phyloP scores from a whole-genome alignment of 1,140 invertebrate genomes.

The Glomeris maerens region DNA sequence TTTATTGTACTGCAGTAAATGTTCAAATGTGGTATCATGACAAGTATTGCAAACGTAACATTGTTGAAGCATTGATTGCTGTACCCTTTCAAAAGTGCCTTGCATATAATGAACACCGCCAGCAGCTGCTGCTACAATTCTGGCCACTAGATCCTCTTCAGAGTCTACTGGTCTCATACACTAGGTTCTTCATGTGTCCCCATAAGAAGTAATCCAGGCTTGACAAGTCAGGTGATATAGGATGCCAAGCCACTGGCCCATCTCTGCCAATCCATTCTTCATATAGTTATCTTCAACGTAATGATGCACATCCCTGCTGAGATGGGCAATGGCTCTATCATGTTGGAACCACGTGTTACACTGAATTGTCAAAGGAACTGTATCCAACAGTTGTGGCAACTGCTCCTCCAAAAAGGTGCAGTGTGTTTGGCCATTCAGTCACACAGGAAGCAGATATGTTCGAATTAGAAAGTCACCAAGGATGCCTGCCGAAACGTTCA shows the following conservation, averaged over 20 bases:
- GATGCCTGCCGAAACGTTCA: conserved; percentile 28
- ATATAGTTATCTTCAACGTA: neutral
- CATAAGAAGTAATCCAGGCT: conserved; percentile 30
- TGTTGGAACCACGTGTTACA: conserved; percentile 25
- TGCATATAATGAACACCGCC: no score
- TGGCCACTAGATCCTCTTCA: no score
- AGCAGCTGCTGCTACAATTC: no score
- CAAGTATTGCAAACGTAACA: no score
- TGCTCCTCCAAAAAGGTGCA: conserved; percentile 23
- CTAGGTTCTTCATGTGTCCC: no score
- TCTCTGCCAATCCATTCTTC: conserved; percentile 27
- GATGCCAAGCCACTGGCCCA: conserved; percentile 27
- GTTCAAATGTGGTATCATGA: no score
- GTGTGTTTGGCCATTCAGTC: conserved; percentile 19
- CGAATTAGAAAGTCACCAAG: conserved; percentile 25
- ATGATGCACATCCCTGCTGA: neutral
- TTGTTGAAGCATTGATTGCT: no score
- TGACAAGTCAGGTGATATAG: conserved; percentile 29
- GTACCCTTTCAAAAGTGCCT: no score
- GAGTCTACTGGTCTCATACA: no score
- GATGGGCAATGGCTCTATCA: conserved; percentile 22
- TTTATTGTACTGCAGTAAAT: no score
- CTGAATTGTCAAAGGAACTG: conserved; percentile 19
- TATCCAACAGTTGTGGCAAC: conserved; percentile 23
- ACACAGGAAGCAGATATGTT: conserved; percentile 23